Base-by-base conservation (phyloP, 2,888 invertebrate genomes). In the Sphinx pinastri region DNA sequence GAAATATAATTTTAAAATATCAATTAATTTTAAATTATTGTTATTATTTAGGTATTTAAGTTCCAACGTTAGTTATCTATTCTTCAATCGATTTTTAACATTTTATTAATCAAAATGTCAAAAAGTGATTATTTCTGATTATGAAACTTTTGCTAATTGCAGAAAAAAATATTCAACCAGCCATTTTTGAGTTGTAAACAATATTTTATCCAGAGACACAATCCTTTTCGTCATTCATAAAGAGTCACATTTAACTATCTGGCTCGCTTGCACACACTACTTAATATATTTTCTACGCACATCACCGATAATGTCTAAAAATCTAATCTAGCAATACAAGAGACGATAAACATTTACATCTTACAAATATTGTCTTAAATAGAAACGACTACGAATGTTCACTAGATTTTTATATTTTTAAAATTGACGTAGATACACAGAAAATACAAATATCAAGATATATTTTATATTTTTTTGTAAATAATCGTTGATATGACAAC, bases 361-460 rank as follows among this genome's bases (percentile, higher is more conserved):
- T 63, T 63, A 63, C 10, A 16, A 49, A 19, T 57, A 70, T 63
- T 70, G 49, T 51, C 12, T 57, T 63, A 63, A 63, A 63, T 63
- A 63, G 19, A 63, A 63, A 63, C 63, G 55, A 75, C 72, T 79
- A 81, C 79, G 80, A 79, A 81, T 78, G 80, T 79, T 81, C 76
- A 79, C 79, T 76, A 77, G 51, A 52, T 75, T 77, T 78, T 70
- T 71, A 45, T 71, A 71, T 72, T 74, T 76, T 75, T 73, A 49
- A 74, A 77, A 75, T 76, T 74, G 76, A 77, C 74, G 69, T 71
- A 70, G 72, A 73, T 55, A 19, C 49, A 63, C 63, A 63, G 31
- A 58, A 47, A 63, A 63, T 63, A 63, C 13, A 60, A 16, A 63
- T 63, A 66, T 51, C 59, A 69, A 70, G 69, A 68, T 68, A 68